Evolutionary conservation across 92 coral and sea anemone genomes (phyloP), one percentile per base, ranked within the genome.

Genomic region (Umimayanthus kanabou): DNA sequence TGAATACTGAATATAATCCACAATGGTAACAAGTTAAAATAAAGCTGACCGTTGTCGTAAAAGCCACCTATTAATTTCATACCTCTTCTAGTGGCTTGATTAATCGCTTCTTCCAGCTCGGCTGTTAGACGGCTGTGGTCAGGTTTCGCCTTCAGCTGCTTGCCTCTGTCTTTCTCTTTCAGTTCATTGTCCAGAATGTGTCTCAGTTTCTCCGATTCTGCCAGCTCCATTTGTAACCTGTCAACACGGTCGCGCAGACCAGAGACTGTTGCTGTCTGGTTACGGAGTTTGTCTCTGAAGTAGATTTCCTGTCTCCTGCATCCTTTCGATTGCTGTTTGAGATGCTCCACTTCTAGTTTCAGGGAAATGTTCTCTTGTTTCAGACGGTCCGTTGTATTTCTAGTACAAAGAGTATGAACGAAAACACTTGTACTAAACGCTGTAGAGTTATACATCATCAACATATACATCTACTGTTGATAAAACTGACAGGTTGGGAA

Each of bases 101-200:
- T 78, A 43, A 83, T 47, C 43, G 64, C 77, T 26, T 26, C 77
- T 83, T 83, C 77, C 30, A 83, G 20, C 78, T 83, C 78, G 5
- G 53, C 45, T 28, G 77, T 45, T 28, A 42, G 45, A 70, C 20
- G 65, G 39, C 22, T 69, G 15, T 83, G 77, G 22, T 70, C 77
- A 22, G 42, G 40, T 20, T 83, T 67, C 28, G 40, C 5, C 61
- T 26, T 4, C 42, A 69, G 23, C 16, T 18, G n/a, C 77, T 43
- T n/a, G 28, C 57, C 47, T 20, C 47, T 55, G 58, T 80, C 84
- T 72, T 47, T 83, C 39, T 45, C 47, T 43, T 45, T 70, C 73
- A 83, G 22, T 83, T 43, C 25, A 10, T 43, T 49, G 6, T 83
- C 45, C 6, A 83, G 39, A 47, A 45, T 71, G 28, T 47, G 20